Base-by-base conservation (phyloP, 2,888 invertebrate species). In the Epinotia brunnichana region DNA sequence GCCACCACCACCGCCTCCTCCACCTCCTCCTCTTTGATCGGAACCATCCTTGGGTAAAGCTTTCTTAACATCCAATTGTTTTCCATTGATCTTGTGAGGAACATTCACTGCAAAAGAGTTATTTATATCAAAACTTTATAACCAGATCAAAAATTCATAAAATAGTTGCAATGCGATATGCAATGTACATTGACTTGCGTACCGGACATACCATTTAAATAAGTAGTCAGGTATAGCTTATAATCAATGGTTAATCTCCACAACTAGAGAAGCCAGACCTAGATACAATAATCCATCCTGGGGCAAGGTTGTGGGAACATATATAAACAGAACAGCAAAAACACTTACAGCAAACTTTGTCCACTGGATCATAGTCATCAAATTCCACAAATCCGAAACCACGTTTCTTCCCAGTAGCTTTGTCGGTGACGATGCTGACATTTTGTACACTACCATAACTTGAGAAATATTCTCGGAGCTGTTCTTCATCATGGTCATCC, bases 371-470 rank as follows among this genome's bases (percentile, higher is more conserved):
- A 84, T 98, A 98, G 87, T 99, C 99, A 84, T 98, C 98, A 87
- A 98, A 99, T 87, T 98, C 98, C 51, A 99, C 97, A 87, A 99
- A 99, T 35, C 98, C 99, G 88, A 99, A 99, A 4, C 99, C 99
- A 80, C 99, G 95, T 80, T 97, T 98, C 88, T 98, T 98, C 69
- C 98, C 98, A 0, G 97, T 97, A 75, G 96, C 97, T 82, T 98
- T 98, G 84, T 99, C 98, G 11, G 96, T 97, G 2, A 98, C 98
- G 82, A 99, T 96, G 80, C 97, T 97, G 56, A 98, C 96, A 74
- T 96, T 96, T 69, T 97, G 95, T 71, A 99, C 97, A 75, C 93
- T 96, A 15, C 99, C 99, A 87, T 95, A 98, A 69, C 95, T 94
- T 64, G 96, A 95, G 86, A 98, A 98, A 84, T 98, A 97, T 75